Evolutionary conservation across 2,888 invertebrate species (phyloP), one percentile per base, ranked within the genome.

Genomic region (Magallana nippona): DNA sequence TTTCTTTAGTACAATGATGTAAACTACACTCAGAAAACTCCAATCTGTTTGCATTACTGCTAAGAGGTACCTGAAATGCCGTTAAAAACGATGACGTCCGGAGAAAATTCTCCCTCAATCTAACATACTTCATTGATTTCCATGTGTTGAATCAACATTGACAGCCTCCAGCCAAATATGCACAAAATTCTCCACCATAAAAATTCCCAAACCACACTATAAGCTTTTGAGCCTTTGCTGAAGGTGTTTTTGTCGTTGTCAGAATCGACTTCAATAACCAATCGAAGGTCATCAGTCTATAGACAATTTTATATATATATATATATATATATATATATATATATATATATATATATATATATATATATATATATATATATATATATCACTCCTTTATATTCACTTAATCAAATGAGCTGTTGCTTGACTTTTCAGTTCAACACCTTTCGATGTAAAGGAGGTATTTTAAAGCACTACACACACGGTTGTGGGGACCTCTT

Each of bases 121-220:
- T 22, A 71, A 71, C 71, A 71, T 22, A 71, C 71, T 71, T 71
- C 71, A 71, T 71, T 71, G 71, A 71, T 71, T 71, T 71, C 71
- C 71, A 71, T 71, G 71, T 71, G 71, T 71, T 22, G 22, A 71
- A 71, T 71, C 71, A 71, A 71, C 71, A 71, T 22, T 71, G 22
- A 71, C 32, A 32, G 71, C 71, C 71, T 71, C 71, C 27, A 71
- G 71, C 71, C 71, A 71, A 71, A 32, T 71, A 27, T 71, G 71
- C 71, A 71, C 71, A 71, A 71, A 71, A 71, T 27, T 27, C 19
- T 71, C 71, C 22, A 71, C 71, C 11, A 71, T 32, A 27, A 22
- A 71, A 22, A 44, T 44, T 44, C 44, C 44, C 44, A 44, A 44
- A 44, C 44, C 44, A 44, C 32, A 27, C 71, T 32, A 71, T 71